phyloP scores from a whole-genome alignment of 2,797 vertebrate species.

The Chelidonichthys spinosus region DNA sequence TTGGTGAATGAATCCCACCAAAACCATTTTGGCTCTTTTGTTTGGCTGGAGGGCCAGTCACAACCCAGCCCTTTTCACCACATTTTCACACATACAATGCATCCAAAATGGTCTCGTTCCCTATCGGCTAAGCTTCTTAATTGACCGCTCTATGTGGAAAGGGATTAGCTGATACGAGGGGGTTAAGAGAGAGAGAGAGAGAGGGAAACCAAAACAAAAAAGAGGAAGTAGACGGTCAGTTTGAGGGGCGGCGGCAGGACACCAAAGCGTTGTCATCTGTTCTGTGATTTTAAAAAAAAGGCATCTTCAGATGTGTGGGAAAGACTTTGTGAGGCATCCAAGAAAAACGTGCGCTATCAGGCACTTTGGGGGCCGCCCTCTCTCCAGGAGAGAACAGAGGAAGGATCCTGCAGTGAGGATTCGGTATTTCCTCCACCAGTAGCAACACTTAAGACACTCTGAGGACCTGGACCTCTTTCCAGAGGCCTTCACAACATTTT shows the following conservation, averaged over 20 bases:
- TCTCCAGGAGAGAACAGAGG: slow-evolving; percentile 67
- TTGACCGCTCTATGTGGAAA: slow-evolving; percentile 67
- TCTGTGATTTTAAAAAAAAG: slow-evolving; percentile 68
- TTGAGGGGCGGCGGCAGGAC: slow-evolving; percentile 60
- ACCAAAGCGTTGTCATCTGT: slow-evolving; percentile 75
- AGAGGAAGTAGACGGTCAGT: slow-evolving; percentile 72
- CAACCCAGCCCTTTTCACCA: slow-evolving; percentile 60
- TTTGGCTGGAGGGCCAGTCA: slow-evolving; percentile 53
- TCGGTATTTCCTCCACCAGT: slow-evolving; percentile 70
- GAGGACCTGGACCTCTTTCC: slow-evolving; percentile 49
- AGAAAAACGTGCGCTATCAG: slow-evolving; percentile 78
- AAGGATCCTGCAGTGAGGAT: slow-evolving; percentile 75
- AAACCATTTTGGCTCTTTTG: slow-evolving; percentile 60
- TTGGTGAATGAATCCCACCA: slow-evolving; percentile 47
- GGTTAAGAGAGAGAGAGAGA: slow-evolving; percentile 42
- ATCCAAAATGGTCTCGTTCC: slow-evolving; percentile 66
- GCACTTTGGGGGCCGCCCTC: slow-evolving; percentile 62
- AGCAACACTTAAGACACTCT: slow-evolving; percentile 56
- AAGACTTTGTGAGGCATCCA: slow-evolving; percentile 79
- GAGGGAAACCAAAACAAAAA: slow-evolving; percentile 68
- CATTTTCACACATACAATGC: slow-evolving; percentile 69
- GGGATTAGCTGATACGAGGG: slow-evolving; percentile 69
- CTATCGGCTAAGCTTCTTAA: slow-evolving; percentile 72
- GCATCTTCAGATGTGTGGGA: slow-evolving; percentile 74
- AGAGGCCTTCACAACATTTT: slow-evolving; percentile 31